These are phyloP conservation scores for Drosophila cognata DNA, from an alignment of 2,888 invertebrate genomes.

Conservation along the genomic window DNA sequence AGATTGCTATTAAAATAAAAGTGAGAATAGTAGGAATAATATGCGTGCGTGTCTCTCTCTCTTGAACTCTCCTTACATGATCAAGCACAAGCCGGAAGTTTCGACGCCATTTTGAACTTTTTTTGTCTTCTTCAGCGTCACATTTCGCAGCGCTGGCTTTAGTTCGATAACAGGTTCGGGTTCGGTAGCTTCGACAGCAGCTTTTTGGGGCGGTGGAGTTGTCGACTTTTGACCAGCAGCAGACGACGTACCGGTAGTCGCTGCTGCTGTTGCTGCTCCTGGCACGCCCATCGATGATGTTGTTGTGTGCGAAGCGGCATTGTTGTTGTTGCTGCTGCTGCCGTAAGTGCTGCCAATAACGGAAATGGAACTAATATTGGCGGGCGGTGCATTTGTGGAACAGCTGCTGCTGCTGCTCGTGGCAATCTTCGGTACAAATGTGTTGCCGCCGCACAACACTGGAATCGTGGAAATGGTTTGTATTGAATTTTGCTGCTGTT, in stretches of 20 bases:
- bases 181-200: slow-evolving; percentile 51
- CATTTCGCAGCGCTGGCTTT: slow-evolving; percentile 89
- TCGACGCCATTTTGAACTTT: slow-evolving; percentile 91
- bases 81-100: slow-evolving; percentile 93
- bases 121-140: slow-evolving; percentile 89
- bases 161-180: slow-evolving; percentile 84
- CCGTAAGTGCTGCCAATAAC: slow-evolving; percentile 83
- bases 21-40: slow-evolving; percentile 69
- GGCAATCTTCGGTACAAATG: slow-evolving; percentile 69
- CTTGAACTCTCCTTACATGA: slow-evolving; percentile 87
- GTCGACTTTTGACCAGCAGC: slow-evolving; percentile 36
- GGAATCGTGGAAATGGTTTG: slow-evolving; percentile 84
- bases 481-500: slow-evolving; percentile 70
- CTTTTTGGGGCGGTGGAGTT: slow-evolving; percentile 49
- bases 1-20: slow-evolving; percentile 60
- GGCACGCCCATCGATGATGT: slow-evolving; percentile 25
- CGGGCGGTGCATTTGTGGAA: slow-evolving; percentile 53
- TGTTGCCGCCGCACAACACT: slow-evolving; percentile 83
- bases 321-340: slow-evolving; percentile 46
- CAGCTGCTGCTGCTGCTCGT: slow-evolving; percentile 47
- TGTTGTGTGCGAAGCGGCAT: slow-evolving; percentile 32
- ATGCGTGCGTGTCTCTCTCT: slow-evolving; percentile 28
- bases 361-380: slow-evolving; percentile 81
- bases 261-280: slow-evolving; percentile 38
- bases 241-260: slow-evolving; percentile 14